These are phyloP conservation scores for Sebastolobus altivelis DNA, from an alignment of 2,797 vertebrate genomes.

Conservation along the genomic window DNA sequence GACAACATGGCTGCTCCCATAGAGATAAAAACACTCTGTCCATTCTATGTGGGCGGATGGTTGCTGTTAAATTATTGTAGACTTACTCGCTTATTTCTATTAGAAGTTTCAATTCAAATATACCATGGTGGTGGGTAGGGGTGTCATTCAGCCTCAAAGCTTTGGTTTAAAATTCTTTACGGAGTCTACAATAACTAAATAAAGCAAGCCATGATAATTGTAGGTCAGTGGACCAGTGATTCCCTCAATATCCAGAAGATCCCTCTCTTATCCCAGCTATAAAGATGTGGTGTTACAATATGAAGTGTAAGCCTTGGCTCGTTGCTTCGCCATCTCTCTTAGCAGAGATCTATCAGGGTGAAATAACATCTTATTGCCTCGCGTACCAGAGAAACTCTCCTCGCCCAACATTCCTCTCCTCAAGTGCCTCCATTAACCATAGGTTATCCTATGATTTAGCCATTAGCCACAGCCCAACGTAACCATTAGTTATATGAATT, in stretches of 20 bases:
- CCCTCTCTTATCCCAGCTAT: slow-evolving; percentile 28
- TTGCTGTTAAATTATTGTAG: slow-evolving; percentile 25
- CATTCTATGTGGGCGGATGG: slow-evolving; percentile 7
- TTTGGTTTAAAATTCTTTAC: slow-evolving; percentile 7
- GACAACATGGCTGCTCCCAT: slow-evolving; percentile 38
- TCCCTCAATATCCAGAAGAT: slow-evolving; percentile 36
- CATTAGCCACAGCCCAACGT: slow-evolving; percentile 66
- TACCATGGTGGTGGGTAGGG: not conserved
- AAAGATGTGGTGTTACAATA: slow-evolving; percentile 44
- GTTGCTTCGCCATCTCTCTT: slow-evolving; percentile 40
- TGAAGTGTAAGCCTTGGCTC: slow-evolving; percentile 27
- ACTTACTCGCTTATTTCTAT: slow-evolving; percentile 9
- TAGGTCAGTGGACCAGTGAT: slow-evolving; percentile 36
- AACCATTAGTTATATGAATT: slow-evolving; percentile 68
- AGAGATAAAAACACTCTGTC: slow-evolving; percentile 48
- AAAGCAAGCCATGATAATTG: slow-evolving; percentile 45
- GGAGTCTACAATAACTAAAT: slow-evolving; percentile 11
- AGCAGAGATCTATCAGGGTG: slow-evolving; percentile 37
- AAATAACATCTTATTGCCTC: slow-evolving; percentile 61
- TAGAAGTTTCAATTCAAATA: not conserved
- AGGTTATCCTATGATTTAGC: slow-evolving; percentile 66
- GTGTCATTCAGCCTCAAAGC: not conserved
- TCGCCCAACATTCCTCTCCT: slow-evolving; percentile 63
- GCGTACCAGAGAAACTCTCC: slow-evolving; percentile 50
- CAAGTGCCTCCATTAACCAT: slow-evolving; percentile 66